Evolutionary conservation across 2,113 vertebrate genomes (phyloP).

Genomic region (Oreocharis arfaki): DNA sequence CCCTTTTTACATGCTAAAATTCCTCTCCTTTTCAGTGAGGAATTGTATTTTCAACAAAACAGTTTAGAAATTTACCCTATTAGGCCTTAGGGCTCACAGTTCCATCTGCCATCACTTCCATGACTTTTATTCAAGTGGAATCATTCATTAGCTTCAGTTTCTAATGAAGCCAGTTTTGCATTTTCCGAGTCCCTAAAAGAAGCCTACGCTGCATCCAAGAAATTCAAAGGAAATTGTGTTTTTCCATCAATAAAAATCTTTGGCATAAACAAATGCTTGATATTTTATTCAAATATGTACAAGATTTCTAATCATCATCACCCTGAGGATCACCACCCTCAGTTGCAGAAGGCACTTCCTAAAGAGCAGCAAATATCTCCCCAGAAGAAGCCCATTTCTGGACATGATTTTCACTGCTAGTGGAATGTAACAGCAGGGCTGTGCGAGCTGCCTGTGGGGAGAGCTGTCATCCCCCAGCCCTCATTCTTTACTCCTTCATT

Average conservation of each 20-base stretch:
- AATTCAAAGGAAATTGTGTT: neutral
- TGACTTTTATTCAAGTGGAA: neutral
- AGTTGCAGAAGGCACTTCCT: constrained; percentile 1
- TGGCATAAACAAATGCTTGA: neutral
- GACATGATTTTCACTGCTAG: neutral
- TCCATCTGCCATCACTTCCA: neutral
- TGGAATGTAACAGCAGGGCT: neutral
- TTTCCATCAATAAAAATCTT: neutral
- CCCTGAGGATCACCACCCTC: neutral
- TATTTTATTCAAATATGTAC: neutral
- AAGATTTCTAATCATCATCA: neutral
- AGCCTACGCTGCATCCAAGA: fast-evolving
- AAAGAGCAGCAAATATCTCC: neutral
- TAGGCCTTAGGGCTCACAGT: neutral
- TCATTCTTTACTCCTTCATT: neutral
- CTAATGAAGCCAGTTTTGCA: neutral
- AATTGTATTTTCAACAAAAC: neutral
- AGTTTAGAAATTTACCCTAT: neutral
- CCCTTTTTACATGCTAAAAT: neutral
- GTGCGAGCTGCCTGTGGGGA: fast-evolving
- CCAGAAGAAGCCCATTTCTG: neutral
- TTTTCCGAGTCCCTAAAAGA: neutral
- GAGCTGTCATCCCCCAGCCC: neutral
- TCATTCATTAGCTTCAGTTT: neutral
- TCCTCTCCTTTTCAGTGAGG: neutral